Evolutionary conservation across 2,888 invertebrate genomes (phyloP), one percentile per base, ranked within the genome.

Genomic region (Dioctria rufipes): DNA sequence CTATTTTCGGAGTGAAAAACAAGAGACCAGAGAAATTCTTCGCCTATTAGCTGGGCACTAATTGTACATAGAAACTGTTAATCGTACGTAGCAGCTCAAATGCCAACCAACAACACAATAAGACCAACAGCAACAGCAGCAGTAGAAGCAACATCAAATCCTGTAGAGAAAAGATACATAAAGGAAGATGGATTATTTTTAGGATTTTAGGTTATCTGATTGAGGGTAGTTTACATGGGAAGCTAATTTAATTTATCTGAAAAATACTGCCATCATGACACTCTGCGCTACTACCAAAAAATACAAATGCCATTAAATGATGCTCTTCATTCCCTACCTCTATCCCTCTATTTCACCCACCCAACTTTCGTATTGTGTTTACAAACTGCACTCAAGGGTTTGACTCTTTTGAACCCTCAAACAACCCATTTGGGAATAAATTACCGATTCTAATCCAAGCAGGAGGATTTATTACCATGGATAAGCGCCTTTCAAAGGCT

Each of bases 361-460:
- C 49, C 49, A 6, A 25, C 25, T 25, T 25, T 25, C 25, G 25
- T 25, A 25, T 25, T 25, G 25, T 25, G 25, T 25, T 25, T 25
- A 46, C 9, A 6, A 46, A 46, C 6, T 54, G 54, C 54, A 54
- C 73, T 73, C 73, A 73, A 58, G 77, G 63, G 63, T 49, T 46
- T 49, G 49, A 25, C 11, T 39, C n/a, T 11, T 77, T 46, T 54
- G 61, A 51, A 75, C 73, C 66, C 42, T 42, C 69, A 77, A 81
- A 80, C 80, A 49, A 73, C 75, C 81, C 81, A 81, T 80, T 81
- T 81, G 81, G 80, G 81, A 81, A 79, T 75, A 77, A 78, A 77
- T 69, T 80, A 80, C 80, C 81, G 65, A 49, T 49, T 69, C 73
- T 77, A 80, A 69, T 69, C 81, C 80, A 65, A 77, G 77, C 54